Evolutionary conservation across 2,797 vertebrate species (phyloP), one percentile per base, ranked within the genome.

Genomic region (Channallabes apus): DNA sequence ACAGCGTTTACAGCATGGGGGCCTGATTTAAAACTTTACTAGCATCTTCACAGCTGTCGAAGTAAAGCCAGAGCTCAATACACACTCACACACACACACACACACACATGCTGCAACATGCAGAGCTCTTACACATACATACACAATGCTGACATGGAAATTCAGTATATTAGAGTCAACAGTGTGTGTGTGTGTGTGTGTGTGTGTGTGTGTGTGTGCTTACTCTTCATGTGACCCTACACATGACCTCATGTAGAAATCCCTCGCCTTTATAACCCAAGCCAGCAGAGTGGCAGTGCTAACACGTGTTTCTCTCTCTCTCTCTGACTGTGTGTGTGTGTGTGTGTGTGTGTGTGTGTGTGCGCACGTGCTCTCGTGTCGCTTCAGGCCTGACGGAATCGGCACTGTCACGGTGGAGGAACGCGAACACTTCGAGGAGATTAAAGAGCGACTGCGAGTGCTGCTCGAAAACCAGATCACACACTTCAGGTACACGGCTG

Each of bases 401-500:
- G 98, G 97, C 91, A 99, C 98, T 0, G 98, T 99, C 90, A 97
- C 96, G 0, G 93, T 97, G 35, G 98, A 99, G 73, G 98, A 99
- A 93, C 99, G 96, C 84, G 98, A 99, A 69, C 97, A 94, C 85
- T 99, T 99, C 0, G 97, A 98, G 90, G 97, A 98, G 91, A 99
- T 99, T 94, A 99, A 99, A 93, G 98, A 99, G 88, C 94, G 97
- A 83, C 96, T 99, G 64, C 96, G 97, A n/a, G 96, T 98, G 87
- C 96, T 99, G 82, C 92, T 99, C 90, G 98, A 99, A 92, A 99
- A 98, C 92, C 98, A 99, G 94, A 99, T 99, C 88, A 99, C 97
- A 61, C 98, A 99, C 94, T 99, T 99, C 94, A 98, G 98, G 98
- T 99, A 87, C 15, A 64, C 29, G 12, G 24, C 32, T 4, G 24